phyloP scores from a whole-genome alignment of 2,888 invertebrate species.

The Pollenia angustigena region DNA sequence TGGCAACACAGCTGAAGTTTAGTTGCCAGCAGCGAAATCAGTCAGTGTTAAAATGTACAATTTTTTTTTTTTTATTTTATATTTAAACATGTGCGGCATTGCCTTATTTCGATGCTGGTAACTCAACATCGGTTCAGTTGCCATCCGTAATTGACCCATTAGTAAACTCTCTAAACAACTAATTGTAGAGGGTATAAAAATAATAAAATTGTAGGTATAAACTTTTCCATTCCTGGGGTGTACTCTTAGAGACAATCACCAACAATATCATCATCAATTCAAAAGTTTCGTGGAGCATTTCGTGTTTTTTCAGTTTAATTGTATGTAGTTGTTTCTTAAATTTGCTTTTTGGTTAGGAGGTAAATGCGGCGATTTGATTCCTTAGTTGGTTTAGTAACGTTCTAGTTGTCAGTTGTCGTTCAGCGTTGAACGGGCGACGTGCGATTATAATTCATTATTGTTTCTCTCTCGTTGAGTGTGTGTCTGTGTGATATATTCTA shows the following conservation, averaged over 20 bases:
- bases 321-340: slow-evolving; percentile 10
- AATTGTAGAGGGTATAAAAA: no score
- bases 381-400: slow-evolving; percentile 68
- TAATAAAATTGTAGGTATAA: no score
- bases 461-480: slow-evolving; percentile 55
- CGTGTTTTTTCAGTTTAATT: not conserved
- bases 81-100: no score
- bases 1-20: no score
- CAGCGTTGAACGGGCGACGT: slow-evolving; percentile 73
- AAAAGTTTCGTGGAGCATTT: slow-evolving; percentile 53
- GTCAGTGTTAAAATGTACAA: no score
- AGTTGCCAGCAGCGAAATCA: no score
- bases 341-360: slow-evolving; percentile 44
- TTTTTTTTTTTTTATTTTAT: no score
- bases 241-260: slow-evolving; percentile 49
- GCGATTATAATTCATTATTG: slow-evolving; percentile 64
- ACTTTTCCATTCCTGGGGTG: not conserved
- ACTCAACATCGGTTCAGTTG: no score
- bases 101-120: no score
- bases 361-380: slow-evolving; percentile 64
- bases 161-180: no score
- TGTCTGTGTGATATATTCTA: slow-evolving; percentile 35
- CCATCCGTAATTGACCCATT: no score
- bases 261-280: slow-evolving; percentile 30
- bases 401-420: slow-evolving; percentile 75